A percentile compares a stretch with the other conserved stretches of the same genome.
phyloP scores from a whole-genome alignment of 2,113 vertebrate species.

The Callithrix jacchus region DNA sequence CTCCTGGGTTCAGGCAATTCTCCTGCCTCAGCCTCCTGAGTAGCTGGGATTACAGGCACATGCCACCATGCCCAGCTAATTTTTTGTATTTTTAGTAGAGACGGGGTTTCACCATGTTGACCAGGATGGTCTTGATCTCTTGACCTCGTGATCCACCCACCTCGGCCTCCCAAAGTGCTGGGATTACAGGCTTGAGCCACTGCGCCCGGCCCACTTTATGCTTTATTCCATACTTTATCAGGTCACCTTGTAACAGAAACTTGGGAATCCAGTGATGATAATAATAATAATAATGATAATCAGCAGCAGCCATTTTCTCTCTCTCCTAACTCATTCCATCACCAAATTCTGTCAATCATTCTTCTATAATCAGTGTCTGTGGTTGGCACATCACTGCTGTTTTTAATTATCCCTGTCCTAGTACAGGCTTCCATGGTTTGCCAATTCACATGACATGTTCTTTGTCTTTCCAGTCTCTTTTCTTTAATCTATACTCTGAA shows the following conservation, averaged over 20 bases:
- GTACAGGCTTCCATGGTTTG: background rate
- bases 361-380: background rate
- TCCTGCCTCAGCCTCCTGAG: too few relatives aligned
- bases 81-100: too few relatives aligned
- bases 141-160: too few relatives aligned
- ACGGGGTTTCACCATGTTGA: too few relatives aligned
- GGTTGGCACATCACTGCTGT: fast-evolving
- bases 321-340: background rate
- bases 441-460: background rate
- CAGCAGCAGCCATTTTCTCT: background rate
- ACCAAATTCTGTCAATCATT: background rate
- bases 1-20: too few relatives aligned
- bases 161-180: too few relatives aligned
- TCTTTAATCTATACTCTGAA: background rate
- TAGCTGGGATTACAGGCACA: too few relatives aligned
- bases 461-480: background rate
- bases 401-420: fast-evolving
- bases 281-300: too few relatives aligned
- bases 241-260: background rate
- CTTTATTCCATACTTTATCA: background rate
- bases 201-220: too few relatives aligned
- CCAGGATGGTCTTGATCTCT: too few relatives aligned
- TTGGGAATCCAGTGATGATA: background rate
- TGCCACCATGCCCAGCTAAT: too few relatives aligned
- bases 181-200: too few relatives aligned